Conservation (phyloP, 2,888 invertebrate species). For the Adelognathus sp. region DNA sequence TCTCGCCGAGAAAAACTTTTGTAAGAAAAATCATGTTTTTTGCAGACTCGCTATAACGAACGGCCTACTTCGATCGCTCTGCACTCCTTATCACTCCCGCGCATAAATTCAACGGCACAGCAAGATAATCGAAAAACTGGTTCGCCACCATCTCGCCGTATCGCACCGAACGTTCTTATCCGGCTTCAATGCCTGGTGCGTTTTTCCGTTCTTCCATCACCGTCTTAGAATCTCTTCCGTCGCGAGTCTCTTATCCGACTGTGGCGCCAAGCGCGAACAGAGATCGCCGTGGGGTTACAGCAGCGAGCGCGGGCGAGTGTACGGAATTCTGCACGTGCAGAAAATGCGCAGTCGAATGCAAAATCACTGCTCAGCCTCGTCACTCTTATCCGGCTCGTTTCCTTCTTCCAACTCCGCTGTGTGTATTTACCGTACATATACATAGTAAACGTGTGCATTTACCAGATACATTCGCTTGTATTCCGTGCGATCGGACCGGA, state of each 20-base stretch:
- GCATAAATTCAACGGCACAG: background rate
- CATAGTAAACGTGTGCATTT: background rate
- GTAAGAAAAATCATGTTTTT: too few species aligned
- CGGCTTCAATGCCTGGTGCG: conserved; percentile 2
- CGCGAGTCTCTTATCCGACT: conserved; percentile 42
- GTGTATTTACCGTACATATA: background rate
- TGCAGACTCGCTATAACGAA: too few species aligned
- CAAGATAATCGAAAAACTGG: background rate
- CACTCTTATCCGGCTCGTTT: conserved; percentile 55
- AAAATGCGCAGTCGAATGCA: conserved; percentile 54
- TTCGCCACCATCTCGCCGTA: conserved; percentile 4
- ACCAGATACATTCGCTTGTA: background rate
- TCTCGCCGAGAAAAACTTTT: too few species aligned
- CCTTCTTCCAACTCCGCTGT: conserved; percentile 33
- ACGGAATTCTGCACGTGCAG: conserved; percentile 19
- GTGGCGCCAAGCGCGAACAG: conserved; percentile 45
- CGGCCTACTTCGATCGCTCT: background rate
- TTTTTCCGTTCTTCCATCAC: conserved; percentile 30
- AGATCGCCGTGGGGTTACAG: conserved; percentile 25
- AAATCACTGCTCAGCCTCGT: conserved; percentile 50
- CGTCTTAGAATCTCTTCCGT: conserved; percentile 9
- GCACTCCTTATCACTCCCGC: background rate
- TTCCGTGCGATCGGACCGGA: conserved; percentile 32
- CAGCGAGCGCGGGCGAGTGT: too few species aligned
- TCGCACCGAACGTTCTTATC: conserved; percentile 12